phyloP scores from a whole-genome alignment of 2,113 vertebrate genomes.

The Pangasianodon gigas region DNA sequence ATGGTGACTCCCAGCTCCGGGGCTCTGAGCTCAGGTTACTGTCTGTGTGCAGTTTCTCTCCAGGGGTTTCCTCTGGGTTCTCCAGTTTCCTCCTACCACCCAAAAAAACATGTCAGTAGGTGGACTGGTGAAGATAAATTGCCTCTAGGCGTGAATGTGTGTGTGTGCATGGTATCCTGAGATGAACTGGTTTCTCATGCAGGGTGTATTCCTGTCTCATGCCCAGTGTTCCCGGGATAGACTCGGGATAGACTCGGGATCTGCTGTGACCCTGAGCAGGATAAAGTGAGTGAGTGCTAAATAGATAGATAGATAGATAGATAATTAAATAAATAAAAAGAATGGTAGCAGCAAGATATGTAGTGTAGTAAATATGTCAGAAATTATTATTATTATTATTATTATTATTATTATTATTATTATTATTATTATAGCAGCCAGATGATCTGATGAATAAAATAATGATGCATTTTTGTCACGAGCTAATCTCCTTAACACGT shows the following conservation, averaged over 20 bases:
- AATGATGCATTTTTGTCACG: conserved; percentile 43
- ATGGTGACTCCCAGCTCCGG: too few species aligned
- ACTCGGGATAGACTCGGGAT: not conserved
- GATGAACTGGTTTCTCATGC: not conserved
- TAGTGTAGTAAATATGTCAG: not conserved
- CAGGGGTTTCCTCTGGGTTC: not conserved
- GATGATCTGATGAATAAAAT: not conserved
- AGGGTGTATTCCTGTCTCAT: not conserved
- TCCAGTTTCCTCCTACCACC: not conserved
- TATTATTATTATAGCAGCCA: not conserved
- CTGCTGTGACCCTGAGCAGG: not conserved
- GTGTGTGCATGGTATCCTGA: not conserved
- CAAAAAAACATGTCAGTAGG: not conserved
- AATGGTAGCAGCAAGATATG: not conserved
- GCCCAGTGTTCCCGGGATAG: not conserved
- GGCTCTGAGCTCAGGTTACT: not conserved
- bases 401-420: not conserved
- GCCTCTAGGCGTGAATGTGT: not conserved
- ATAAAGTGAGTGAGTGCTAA: not conserved
- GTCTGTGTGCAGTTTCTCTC: not conserved
- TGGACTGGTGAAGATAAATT: not conserved
- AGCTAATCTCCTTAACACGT: conserved; percentile 63
- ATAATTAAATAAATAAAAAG: not conserved
- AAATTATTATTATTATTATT: not conserved
- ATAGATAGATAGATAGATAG: not conserved